Evolutionary conservation across 2,797 vertebrate species (phyloP).

Genomic region (Cheirogaleus major): DNA sequence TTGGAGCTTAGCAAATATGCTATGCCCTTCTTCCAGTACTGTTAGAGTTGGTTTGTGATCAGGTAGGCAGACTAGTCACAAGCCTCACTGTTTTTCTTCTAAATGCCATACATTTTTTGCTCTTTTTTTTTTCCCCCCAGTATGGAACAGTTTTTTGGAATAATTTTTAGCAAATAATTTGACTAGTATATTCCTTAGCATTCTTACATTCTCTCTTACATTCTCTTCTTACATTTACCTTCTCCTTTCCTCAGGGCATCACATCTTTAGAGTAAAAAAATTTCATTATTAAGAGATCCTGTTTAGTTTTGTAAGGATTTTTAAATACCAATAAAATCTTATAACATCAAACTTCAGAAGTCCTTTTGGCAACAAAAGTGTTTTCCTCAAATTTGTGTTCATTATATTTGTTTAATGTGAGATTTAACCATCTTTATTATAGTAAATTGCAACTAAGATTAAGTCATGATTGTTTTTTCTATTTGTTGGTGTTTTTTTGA

Average conservation of each 20-base stretch:
- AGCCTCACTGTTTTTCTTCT: not conserved
- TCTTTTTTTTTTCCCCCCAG: not conserved
- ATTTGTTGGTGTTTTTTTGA: not conserved
- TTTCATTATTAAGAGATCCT: not conserved
- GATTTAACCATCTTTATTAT: not conserved
- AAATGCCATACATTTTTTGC: not conserved
- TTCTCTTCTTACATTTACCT: not conserved
- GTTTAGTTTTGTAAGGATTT: constrained; percentile 22
- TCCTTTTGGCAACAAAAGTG: not conserved
- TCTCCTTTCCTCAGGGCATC: not conserved
- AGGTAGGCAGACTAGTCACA: not conserved
- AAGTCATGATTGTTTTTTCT: constrained; percentile 50
- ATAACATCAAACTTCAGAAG: not conserved
- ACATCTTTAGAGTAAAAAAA: not conserved
- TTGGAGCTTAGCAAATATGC: not conserved
- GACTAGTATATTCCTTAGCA: not conserved
- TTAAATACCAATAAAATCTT: constrained; percentile 22
- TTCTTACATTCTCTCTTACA: not conserved
- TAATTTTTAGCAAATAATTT: constrained; percentile 39
- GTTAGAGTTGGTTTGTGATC: not conserved
- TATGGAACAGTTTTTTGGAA: not conserved
- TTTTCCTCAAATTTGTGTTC: constrained; percentile 39
- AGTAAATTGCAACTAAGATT: constrained; percentile 8
- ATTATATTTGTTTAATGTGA: constrained; percentile 36
- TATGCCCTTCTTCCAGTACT: not conserved